Base-by-base conservation (phyloP, 2,888 invertebrate species). In the Tridacna gigas region DNA sequence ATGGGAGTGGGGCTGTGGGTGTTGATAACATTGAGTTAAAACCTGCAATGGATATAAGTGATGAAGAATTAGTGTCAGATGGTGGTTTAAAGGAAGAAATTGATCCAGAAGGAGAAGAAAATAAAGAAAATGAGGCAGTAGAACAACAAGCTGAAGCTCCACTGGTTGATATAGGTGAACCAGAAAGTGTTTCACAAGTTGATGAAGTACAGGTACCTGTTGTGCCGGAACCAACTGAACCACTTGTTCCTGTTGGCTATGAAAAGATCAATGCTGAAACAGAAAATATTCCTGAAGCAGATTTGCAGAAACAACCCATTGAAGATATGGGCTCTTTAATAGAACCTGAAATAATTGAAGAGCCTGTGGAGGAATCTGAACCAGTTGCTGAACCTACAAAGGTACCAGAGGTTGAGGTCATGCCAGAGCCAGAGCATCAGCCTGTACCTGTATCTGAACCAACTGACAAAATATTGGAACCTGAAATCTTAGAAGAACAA, bases 61-160 rank as follows among this genome's bases (percentile, higher is more conserved):
- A 88, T 51, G 88, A 86, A 75, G 84, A 88, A 56, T 63, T 88
- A 51, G 88, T 88, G 25, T 88, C 88, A 37, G 83, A 86, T 86
- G 78, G 79, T 80, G 88, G 83, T 25, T 71, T 86, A 28, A 74
- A 80, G 51, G 85, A 83, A 13, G 83, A 83, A 51, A 76, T 82
- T n/a, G 77, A 83, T 45, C 73, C 79, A 28, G 83, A 82, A 74
- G 77, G 78, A 66, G 80, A 82, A 47, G 66, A 82, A 26, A 81
- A 83, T 77, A 77, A 79, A 22, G 69, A 79, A 12, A 81, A 79
- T 79, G 86, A 83, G 74, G 79, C 74, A 48, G 81, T 74, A 51
- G 77, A 79, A 26, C 82, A 85, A 69, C 67, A 67, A 67, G 77
- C 66, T 75, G 78, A 79, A 77, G 79, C 73, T 45, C 86, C 47